Base-by-base conservation (phyloP, 2,113 vertebrate species). In the Takifugu bimaculatus region DNA sequence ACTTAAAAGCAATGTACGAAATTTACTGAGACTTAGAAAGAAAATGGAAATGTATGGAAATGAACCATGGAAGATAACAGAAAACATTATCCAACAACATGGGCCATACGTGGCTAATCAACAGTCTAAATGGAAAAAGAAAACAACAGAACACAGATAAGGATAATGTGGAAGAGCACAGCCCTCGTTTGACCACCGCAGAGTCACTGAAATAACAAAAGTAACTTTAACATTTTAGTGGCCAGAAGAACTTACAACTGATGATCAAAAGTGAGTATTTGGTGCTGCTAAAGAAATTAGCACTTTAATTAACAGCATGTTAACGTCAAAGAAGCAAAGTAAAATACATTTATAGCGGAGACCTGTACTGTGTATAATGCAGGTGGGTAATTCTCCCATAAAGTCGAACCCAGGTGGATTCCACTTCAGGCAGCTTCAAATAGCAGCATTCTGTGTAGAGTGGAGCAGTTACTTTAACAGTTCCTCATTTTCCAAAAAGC, bases 1-100 rank as follows among this genome's bases (percentile, higher is more conserved):
- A 74, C 70, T 79, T 28, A 70, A 87, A 83, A 54, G 43, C 59
- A 50, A 69, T 63, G 43, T 70, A 85, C 76, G 85, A 82, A 77
- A 72, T 75, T n/a, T 83, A 81, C 70, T 87, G 83, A 74, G 64
- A 56, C 26, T 61, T 26, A 50, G 51, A 45, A 32, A 52, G 68
- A 48, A 72, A 74, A 48, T 15, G n/a, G 6, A 15, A 48, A 20
- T 20, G 20, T 20, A 20, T 20, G 20, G 20, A 20, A 20, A 20
- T 20, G 20, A 20, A 20, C 20, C 20, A 20, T 20, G 20, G 20
- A 20, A 20, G 20, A 20, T 20, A 20, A 20, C 20, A 20, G 20
- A 20, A 20, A 20, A 20, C 20, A 20, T 10, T 11, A 10, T 39
- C 35, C 7, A 11, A 11, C 11, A 10, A 11, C 35, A 39, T 39